A percentile compares a stretch with the other conserved stretches of the same genome.
These are phyloP conservation scores for Neoarius graeffei DNA, from an alignment of 2,113 vertebrate genomes.

Conservation along the genomic window DNA sequence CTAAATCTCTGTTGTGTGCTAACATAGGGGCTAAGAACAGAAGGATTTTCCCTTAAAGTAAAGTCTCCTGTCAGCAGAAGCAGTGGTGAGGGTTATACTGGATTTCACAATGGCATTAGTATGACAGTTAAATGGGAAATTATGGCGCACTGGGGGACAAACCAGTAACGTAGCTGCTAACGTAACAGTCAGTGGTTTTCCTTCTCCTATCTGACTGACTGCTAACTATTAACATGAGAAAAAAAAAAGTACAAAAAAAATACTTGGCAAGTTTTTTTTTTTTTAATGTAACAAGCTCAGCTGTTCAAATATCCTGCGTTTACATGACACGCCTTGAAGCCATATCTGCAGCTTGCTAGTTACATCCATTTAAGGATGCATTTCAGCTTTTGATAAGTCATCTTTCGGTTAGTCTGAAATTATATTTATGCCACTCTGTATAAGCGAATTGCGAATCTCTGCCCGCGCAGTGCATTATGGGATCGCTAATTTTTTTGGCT, in stretches of 20 bases:
- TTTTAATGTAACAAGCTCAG: too few species aligned
- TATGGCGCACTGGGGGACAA: background rate
- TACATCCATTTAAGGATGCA: too few species aligned
- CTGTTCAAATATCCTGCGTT: too few species aligned
- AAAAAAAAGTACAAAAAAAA: background rate
- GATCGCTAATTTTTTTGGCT: too few species aligned
- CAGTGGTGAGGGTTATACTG: background rate
- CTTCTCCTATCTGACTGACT: too few species aligned
- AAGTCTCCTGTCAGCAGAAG: constrained; percentile 3
- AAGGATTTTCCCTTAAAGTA: constrained; percentile 61
- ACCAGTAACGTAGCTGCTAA: background rate
- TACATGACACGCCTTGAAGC: too few species aligned
- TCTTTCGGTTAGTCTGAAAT: background rate
- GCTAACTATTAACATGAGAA: background rate
- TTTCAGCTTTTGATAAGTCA: background rate
- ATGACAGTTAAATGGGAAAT: constrained; percentile 10
- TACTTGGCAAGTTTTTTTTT: too few species aligned
- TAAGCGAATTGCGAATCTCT: too few species aligned
- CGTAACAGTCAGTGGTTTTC: background rate
- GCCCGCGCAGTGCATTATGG: too few species aligned
- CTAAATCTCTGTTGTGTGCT: constrained; percentile 52
- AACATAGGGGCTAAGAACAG: constrained; percentile 59
- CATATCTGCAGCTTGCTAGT: too few species aligned
- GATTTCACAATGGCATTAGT: background rate
- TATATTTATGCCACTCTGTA: background rate